A percentile compares a stretch with the other conserved stretches of the same genome.
Evolutionary conservation across 2,888 invertebrate species (phyloP).

Genomic region (Diarsia dahlii): DNA sequence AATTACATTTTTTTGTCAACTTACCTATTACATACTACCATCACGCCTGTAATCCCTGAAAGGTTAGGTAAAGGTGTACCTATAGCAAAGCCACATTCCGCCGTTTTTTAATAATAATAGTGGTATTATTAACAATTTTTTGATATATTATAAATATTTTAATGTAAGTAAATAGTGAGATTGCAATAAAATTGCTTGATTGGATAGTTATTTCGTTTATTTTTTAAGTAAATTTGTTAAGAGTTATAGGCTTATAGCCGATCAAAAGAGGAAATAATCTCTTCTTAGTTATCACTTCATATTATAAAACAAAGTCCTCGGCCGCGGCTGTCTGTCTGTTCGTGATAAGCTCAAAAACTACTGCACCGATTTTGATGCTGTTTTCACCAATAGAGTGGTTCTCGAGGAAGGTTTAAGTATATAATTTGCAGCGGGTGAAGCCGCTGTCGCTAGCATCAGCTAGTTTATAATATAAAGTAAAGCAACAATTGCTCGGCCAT

Average conservation of each 20-base stretch:
- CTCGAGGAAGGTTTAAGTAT: too few relatives aligned
- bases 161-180: constrained; percentile 14
- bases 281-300: too few relatives aligned
- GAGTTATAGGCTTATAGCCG: neutral
- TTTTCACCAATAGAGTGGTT: too few relatives aligned
- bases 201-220: constrained; percentile 3
- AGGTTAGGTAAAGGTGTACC: neutral
- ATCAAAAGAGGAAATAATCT: neutral
- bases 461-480: neutral
- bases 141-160: neutral
- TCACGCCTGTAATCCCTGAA: neutral
- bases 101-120: neutral
- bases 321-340: too few relatives aligned
- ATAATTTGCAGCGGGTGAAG: too few relatives aligned
- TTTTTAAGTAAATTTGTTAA: neutral
- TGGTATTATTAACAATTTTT: neutral
- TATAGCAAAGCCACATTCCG: neutral
- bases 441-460: too few relatives aligned
- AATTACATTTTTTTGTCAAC: too few relatives aligned
- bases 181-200: constrained; percentile 32
- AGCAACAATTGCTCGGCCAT: neutral
- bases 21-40: too few relatives aligned
- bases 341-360: too few relatives aligned
- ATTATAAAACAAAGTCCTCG: too few relatives aligned
- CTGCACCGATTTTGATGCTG: too few relatives aligned